Base-by-base conservation (phyloP, 35 echinoderm and acorn worm genomes). In the Strongylocentrotus purpuratus region DNA sequence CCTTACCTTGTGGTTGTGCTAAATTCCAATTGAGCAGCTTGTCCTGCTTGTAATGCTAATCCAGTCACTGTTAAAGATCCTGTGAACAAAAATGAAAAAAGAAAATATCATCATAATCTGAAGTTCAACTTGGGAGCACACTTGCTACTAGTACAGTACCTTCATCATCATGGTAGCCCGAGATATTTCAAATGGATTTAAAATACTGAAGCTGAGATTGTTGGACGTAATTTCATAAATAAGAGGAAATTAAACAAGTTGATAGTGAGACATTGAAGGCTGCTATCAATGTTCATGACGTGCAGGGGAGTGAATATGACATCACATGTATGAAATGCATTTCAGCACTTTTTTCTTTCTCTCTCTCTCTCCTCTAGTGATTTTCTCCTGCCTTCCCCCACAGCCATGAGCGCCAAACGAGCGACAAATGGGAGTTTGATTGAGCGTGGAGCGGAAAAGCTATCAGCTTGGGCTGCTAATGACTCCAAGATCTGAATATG, bases 381-480 rank as follows among this genome's bases (percentile, higher is more conserved):
- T 41, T 46, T 46, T 88, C 15, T 46, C 87, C 33, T 20, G 14
- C 87, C 87, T 31, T 45, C 45, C 45, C 87, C 45, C 87, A 35
- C 87, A 89, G 33, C 32, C 87, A 89, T 41, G 87, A 33, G 45
- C 87, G 65, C 87, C 87, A 89, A 89, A 89, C 87, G 87, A 89
- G 87, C 87, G 87, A 46, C 87, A 89, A 89, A 89, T 89, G 87
- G 87, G 87, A 89, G 87, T 89, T 89, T 89, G 87, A 89, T 89
- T 89, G 87, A 45, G 87, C 87, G 12, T 45, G 87, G 87, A 22
- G 87, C 32, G 87, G 87, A 89, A 89, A 89, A 89, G 33, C 87
- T 31, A 89, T 89, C 87, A 89, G 87, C 33, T 46, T 89, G 87
- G 32, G 87, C 33, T 89, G 87, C 87, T 89, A 89, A 89, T 89